phyloP scores from a whole-genome alignment of 2,113 vertebrate species.

The Sceloporus tristichus region DNA sequence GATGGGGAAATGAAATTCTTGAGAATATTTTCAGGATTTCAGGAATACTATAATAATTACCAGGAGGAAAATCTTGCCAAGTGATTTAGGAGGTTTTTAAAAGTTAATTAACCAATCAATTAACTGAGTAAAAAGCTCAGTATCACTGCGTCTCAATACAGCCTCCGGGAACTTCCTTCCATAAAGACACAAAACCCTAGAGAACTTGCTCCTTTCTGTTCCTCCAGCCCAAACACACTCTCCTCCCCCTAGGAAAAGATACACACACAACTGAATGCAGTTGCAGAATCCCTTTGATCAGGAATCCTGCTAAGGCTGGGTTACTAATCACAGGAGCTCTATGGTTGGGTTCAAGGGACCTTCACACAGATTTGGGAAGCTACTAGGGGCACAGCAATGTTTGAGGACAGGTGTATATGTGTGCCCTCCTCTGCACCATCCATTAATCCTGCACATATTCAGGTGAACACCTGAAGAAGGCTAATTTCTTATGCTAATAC shows the following conservation, averaged over 20 bases:
- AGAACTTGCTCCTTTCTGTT: background rate
- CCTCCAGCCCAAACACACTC: background rate
- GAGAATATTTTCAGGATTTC: background rate
- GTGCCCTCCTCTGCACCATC: too few relatives aligned
- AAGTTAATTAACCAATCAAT: constrained; percentile 31
- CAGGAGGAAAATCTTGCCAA: background rate
- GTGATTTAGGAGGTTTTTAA: background rate
- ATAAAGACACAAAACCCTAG: background rate
- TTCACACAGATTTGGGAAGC: too few relatives aligned
- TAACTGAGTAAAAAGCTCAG: constrained; percentile 21
- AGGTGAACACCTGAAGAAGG: too few relatives aligned
- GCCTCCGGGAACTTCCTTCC: background rate
- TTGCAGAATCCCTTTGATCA: too few relatives aligned
- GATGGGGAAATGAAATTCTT: background rate
- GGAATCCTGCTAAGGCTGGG: too few relatives aligned
- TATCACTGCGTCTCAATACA: background rate
- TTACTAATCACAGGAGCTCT: too few relatives aligned
- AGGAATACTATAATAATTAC: constrained; percentile 33
- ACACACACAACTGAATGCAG: background rate
- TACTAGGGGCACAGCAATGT: too few relatives aligned
- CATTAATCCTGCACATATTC: too few relatives aligned
- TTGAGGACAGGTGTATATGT: too few relatives aligned
- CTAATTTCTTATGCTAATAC: too few relatives aligned
- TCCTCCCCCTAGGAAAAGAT: background rate
- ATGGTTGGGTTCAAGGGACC: too few relatives aligned